These are phyloP conservation scores for Machaerirhynchus nigripectus DNA, from an alignment of 2,113 vertebrate genomes.

Conservation along the genomic window DNA sequence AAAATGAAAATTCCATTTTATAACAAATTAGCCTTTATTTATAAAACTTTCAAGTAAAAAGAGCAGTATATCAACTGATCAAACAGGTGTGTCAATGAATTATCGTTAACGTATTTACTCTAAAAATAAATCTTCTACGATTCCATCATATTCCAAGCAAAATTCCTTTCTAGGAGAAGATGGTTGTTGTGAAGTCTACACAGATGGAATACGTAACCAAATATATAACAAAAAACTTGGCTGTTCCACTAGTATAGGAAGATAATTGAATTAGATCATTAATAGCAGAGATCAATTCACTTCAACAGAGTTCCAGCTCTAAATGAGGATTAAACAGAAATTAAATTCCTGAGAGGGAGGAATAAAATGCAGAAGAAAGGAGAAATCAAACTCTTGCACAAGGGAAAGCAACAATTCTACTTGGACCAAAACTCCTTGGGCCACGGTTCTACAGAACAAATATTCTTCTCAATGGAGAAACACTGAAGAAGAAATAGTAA, in stretches of 20 bases:
- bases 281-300: not conserved
- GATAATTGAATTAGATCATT: not conserved
- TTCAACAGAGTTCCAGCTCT: not conserved
- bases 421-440: conserved; percentile 25
- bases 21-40: conserved; percentile 49
- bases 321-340: not conserved
- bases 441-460: conserved; percentile 3
- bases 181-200: not conserved
- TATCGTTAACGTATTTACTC: not conserved
- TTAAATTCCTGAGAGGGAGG: not conserved
- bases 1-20: conserved; percentile 2
- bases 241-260: not conserved
- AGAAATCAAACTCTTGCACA: not conserved
- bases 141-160: not conserved
- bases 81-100: not conserved
- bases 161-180: not conserved
- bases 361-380: not conserved
- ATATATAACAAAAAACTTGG: not conserved
- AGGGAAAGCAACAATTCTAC: not conserved
- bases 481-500: conserved; percentile 18
- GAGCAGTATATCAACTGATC: not conserved
- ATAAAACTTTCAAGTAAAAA: conserved; percentile 60
- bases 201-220: not conserved
- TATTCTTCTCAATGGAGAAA: conserved; percentile 53
- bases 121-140: conserved; percentile 18